Conservation (phyloP, 2,113 vertebrate genomes). For the Phasianus colchicus region DNA sequence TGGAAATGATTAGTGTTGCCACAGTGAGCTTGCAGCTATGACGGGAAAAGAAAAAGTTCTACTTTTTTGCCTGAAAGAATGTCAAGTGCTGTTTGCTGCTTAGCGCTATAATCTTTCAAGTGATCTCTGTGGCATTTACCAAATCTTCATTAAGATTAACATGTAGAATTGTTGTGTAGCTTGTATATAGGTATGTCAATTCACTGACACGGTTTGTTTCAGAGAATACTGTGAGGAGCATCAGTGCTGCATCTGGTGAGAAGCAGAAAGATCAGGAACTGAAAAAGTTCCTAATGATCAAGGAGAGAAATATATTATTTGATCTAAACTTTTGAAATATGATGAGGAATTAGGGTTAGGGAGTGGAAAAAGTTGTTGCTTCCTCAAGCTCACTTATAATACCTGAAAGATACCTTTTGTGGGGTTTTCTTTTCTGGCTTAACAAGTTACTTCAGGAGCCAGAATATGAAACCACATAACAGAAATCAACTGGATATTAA, state of each 20-base stretch:
- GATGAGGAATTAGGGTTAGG: neutral
- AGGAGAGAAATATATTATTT: neutral
- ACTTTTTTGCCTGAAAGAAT: neutral
- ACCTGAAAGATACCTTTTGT: neutral
- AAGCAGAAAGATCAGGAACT: neutral
- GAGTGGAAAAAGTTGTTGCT: neutral
- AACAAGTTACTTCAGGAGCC: neutral
- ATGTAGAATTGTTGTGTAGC: neutral
- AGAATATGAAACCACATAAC: neutral
- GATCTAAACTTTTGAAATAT: neutral
- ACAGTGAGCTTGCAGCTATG: neutral
- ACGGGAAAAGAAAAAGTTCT: neutral
- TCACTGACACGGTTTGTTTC: neutral
- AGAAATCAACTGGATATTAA: slow-evolving; percentile 6
- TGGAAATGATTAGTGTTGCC: neutral
- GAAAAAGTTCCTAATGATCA: neutral
- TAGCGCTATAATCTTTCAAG: slow-evolving; percentile 29
- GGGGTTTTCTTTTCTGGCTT: neutral
- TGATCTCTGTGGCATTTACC: slow-evolving; percentile 22
- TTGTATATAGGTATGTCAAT: slow-evolving; percentile 19
- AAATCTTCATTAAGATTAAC: slow-evolving; percentile 37
- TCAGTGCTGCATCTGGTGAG: neutral
- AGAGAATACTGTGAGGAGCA: neutral
- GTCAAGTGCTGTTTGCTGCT: slow-evolving; percentile 10
- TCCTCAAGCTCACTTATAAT: neutral